Evolutionary conservation across 2,113 vertebrate genomes (phyloP).

Genomic region (Petrocephalus zakoni): DNA sequence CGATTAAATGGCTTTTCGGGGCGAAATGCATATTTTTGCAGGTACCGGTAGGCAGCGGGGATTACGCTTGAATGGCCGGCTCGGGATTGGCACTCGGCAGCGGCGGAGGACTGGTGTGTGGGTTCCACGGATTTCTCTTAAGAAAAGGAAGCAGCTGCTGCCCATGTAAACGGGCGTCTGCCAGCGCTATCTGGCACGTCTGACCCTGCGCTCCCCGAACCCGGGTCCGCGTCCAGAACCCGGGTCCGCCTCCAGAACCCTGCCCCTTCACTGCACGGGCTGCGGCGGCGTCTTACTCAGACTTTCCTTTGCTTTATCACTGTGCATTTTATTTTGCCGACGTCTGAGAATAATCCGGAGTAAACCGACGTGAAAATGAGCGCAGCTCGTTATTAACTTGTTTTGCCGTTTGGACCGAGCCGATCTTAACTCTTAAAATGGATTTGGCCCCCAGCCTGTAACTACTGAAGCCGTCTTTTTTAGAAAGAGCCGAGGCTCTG

Average conservation of each 20-base stretch:
- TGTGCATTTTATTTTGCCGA: neutral
- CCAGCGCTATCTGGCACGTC: neutral
- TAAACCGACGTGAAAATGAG: neutral
- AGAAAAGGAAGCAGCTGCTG: neutral
- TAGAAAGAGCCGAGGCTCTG: constrained; percentile 14
- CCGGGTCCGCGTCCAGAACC: neutral
- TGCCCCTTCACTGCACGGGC: neutral
- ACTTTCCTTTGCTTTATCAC: neutral
- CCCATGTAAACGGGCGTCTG: neutral
- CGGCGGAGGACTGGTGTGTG: neutral
- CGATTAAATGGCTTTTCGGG: neutral
- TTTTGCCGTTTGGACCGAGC: neutral
- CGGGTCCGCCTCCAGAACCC: neutral
- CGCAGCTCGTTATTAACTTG: constrained; percentile 6
- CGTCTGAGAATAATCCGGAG: neutral
- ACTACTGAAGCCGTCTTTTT: constrained; percentile 14
- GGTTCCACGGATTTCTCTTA: neutral
- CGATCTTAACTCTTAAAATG: constrained; percentile 7
- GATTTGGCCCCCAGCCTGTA: constrained; percentile 20
- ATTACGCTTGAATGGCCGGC: neutral
- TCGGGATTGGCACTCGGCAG: neutral
- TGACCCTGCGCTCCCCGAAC: neutral
- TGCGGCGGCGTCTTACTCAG: neutral
- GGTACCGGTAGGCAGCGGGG: neutral
- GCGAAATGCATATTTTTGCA: neutral